Evolutionary conservation across 2,113 vertebrate species (phyloP).

Genomic region (Pterocles orientalis): DNA sequence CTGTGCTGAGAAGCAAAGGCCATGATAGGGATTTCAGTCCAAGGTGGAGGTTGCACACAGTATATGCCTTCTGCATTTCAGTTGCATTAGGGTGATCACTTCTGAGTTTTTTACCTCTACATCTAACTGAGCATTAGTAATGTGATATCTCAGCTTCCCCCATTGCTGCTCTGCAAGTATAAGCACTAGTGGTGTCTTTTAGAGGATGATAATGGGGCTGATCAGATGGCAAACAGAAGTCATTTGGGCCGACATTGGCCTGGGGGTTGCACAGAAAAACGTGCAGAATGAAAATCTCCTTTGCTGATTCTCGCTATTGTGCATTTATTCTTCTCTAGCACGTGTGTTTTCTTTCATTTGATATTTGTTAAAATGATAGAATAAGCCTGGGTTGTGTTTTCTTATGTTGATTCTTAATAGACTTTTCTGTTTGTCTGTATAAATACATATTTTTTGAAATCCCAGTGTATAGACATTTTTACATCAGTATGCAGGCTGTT

Average conservation of each 20-base stretch:
- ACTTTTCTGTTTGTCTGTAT: background rate
- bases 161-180: background rate
- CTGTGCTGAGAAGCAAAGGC: background rate
- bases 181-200: background rate
- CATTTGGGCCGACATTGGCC: background rate
- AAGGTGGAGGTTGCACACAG: no score
- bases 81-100: background rate
- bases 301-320: rapidly evolving
- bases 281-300: background rate
- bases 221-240: background rate
- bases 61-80: background rate
- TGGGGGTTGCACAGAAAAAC: background rate
- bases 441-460: background rate
- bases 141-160: background rate
- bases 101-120: background rate
- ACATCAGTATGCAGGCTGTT: background rate
- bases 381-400: background rate
- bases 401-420: background rate
- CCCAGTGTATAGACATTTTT: background rate
- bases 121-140: background rate
- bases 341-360: background rate
- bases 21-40: background rate
- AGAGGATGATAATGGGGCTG: background rate
- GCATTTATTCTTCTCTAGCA: background rate
- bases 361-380: background rate